phyloP scores from a whole-genome alignment of 2,888 invertebrate species.

The Drosophila borborema region DNA sequence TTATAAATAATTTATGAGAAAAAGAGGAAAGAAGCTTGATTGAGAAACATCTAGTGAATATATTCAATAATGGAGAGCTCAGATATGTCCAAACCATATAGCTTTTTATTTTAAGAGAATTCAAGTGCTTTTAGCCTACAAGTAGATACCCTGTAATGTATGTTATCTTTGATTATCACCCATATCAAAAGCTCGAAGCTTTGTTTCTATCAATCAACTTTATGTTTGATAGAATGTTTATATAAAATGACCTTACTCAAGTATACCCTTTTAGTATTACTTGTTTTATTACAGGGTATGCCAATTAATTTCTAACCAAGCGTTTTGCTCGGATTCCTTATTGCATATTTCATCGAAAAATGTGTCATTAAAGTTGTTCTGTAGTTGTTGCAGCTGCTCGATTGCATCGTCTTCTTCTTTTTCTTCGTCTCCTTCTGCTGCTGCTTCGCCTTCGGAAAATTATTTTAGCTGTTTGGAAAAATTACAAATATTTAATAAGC shows the following conservation, averaged over 20 bases:
- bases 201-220: no score
- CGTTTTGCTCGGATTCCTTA: conserved; percentile 25
- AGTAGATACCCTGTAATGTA: no score
- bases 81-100: no score
- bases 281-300: background rate
- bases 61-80: no score
- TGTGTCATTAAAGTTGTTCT: conserved; percentile 22
- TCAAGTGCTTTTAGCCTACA: no score
- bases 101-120: no score
- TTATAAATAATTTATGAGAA: background rate
- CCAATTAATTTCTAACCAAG: background rate
- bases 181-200: no score
- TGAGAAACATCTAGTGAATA: no score
- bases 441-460: conserved; percentile 1
- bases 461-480: conserved; percentile 48
- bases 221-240: no score
- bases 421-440: background rate
- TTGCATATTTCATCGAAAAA: conserved; percentile 42
- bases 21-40: background rate
- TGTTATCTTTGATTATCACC: no score
- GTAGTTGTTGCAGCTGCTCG: conserved; percentile 23
- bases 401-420: background rate
- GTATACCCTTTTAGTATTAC: no score
- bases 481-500: conserved; percentile 72
- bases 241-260: background rate